These are phyloP conservation scores for Belgica antarctica DNA, from an alignment of 2,888 invertebrate species.

Conservation along the genomic window DNA sequence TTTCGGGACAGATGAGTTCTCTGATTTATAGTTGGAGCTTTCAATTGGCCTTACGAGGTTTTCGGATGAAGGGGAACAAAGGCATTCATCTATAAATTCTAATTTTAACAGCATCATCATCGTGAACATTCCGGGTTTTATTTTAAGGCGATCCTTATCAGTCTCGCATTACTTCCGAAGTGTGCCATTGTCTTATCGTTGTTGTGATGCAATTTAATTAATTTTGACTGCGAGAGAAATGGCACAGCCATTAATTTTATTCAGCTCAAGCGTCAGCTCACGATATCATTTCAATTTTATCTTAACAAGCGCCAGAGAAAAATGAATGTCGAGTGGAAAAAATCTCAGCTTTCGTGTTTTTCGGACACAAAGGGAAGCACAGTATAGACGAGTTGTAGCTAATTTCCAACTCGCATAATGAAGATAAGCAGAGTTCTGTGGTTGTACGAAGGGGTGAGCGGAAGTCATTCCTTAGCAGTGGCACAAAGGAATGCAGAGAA, in stretches of 20 bases:
- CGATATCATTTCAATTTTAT: conserved; percentile 29
- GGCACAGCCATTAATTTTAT: conserved; percentile 30
- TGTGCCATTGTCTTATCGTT: neutral
- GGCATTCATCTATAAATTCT: conserved; percentile 9
- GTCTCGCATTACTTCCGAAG: conserved; percentile 8
- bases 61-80: too few relatives aligned
- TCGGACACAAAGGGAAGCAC: neutral
- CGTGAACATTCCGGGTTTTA: neutral
- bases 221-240: conserved; percentile 33
- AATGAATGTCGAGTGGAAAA: neutral
- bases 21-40: conserved; percentile 3
- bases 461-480: too few relatives aligned
- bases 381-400: neutral
- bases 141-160: conserved; percentile 3
- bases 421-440: conserved; percentile 18
- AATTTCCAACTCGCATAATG: conserved; percentile 4
- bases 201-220: conserved; percentile 43
- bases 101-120: conserved; percentile 9
- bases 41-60: neutral
- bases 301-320: conserved; percentile 6
- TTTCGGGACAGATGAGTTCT: conserved; percentile 16
- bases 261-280: neutral
- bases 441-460: too few relatives aligned
- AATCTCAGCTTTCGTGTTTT: neutral
- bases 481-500: neutral